A percentile compares a stretch with the other conserved stretches of the same genome.
phyloP scores from a whole-genome alignment of 2,113 vertebrate genomes.

The Oryctolagus cuniculus region mOryCun1.1 NC_091433.1:36765001-36765500 shows the following conservation, averaged over 20 bases:
- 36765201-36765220: background rate
- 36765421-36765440: background rate
- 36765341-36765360: background rate
- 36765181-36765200: background rate
- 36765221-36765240: background rate
- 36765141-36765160: background rate
- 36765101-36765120: background rate
- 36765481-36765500: background rate
- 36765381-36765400: background rate
- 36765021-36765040: background rate
- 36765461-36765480: background rate
- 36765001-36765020: background rate
- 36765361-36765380: background rate
- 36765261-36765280: background rate
- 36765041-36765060: background rate
- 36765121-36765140: background rate
- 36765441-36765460: conserved; percentile 5
- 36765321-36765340: background rate
- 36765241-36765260: background rate
- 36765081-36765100: background rate
- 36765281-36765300: background rate
- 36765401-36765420: background rate
- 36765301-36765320: background rate
- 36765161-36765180: background rate
- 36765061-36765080: background rate